These are phyloP conservation scores for Otolemur garnettii DNA, from an alignment of 2,113 vertebrate species.

Conservation along the genomic window DNA sequence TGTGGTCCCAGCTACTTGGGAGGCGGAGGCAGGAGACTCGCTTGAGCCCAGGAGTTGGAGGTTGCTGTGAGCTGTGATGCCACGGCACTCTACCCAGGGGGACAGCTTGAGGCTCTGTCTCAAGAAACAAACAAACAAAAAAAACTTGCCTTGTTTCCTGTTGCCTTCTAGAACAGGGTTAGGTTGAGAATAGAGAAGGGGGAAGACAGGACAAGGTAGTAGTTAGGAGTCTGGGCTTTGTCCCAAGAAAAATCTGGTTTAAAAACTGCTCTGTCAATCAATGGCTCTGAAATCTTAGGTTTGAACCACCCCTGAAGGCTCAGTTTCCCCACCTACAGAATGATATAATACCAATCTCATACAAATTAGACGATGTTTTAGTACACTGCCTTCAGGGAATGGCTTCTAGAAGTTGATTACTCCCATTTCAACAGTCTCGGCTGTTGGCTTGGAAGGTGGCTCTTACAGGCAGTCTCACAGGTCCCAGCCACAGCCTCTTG, in stretches of 20 bases:
- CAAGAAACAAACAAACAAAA: too few relatives aligned
- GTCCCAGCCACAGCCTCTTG: not conserved
- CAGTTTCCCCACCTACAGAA: not conserved
- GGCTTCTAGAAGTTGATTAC: not conserved
- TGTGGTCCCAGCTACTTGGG: too few relatives aligned
- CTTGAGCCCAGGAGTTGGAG: too few relatives aligned
- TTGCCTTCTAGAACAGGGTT: not conserved
- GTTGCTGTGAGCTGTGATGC: too few relatives aligned
- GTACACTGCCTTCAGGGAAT: not conserved
- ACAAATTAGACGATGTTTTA: not conserved
- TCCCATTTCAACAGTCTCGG: not conserved
- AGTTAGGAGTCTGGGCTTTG: not conserved
- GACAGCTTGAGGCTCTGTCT: too few relatives aligned
- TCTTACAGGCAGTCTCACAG: not conserved
- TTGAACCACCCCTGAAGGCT: not conserved
- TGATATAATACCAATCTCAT: not conserved
- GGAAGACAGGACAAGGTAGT: not conserved
- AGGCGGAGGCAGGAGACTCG: too few relatives aligned
- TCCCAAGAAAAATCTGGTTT: not conserved
- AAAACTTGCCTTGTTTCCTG: not conserved
- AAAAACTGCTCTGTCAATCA: not conserved
- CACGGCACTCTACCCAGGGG: too few relatives aligned
- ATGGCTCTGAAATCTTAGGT: not conserved
- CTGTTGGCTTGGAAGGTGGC: not conserved
- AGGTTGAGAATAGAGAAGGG: not conserved